Percentiles rank a stretch among this genome's conserved stretches.
phyloP scores from a whole-genome alignment of 2,113 vertebrate genomes.

The Scomber scombrus region DNA sequence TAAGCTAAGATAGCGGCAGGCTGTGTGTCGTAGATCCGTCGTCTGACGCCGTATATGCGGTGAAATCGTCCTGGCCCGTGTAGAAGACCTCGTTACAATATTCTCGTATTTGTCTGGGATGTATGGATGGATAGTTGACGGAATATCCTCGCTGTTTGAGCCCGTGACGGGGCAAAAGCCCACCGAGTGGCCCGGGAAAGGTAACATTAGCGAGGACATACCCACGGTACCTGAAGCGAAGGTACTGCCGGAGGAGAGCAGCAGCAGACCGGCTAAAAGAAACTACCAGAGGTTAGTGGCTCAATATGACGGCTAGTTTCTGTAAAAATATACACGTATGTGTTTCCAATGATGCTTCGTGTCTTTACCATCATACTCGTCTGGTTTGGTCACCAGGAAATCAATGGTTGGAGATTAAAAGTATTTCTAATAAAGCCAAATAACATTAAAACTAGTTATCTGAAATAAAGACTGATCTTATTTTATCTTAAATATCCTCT shows the following conservation, averaged over 20 bases:
- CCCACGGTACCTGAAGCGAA: slow-evolving; percentile 44
- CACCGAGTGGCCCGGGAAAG: slow-evolving; percentile 70
- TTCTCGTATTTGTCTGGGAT: slow-evolving; percentile 85
- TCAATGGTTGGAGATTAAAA: neutral
- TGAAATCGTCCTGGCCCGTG: slow-evolving; percentile 78
- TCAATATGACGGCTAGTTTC: too few relatives aligned
- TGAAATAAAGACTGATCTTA: neutral
- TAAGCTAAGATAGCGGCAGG: slow-evolving; percentile 40
- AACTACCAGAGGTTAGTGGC: slow-evolving; percentile 84
- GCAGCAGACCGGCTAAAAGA: slow-evolving; percentile 81
- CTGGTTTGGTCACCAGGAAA: too few relatives aligned
- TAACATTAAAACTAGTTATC: neutral
- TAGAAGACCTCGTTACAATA: slow-evolving; percentile 62
- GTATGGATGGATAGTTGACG: slow-evolving; percentile 89
- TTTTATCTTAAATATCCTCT: too few relatives aligned
- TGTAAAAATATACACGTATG: too few relatives aligned
- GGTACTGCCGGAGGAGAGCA: slow-evolving; percentile 59
- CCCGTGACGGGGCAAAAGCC: slow-evolving; percentile 74
- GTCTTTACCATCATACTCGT: too few relatives aligned
- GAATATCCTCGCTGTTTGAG: slow-evolving; percentile 87
- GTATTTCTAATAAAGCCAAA: neutral
- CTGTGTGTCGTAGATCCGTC: slow-evolving; percentile 58
- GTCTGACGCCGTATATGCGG: neutral
- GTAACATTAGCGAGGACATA: slow-evolving; percentile 32
- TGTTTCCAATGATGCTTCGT: neutral